Evolutionary conservation across 2,113 vertebrate species (phyloP).

Genomic region (Gadus macrocephalus): DNA sequence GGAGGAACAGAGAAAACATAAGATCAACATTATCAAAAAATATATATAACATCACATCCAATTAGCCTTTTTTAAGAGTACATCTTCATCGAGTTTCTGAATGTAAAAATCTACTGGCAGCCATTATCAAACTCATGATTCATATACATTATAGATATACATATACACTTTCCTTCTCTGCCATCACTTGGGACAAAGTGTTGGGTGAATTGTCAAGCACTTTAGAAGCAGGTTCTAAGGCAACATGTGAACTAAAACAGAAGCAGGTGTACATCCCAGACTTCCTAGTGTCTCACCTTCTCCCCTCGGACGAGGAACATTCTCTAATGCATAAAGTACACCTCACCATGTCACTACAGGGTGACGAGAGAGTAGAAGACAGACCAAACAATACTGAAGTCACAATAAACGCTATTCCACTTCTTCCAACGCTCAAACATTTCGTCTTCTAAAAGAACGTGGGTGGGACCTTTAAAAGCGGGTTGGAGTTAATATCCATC

Average conservation of each 20-base stretch:
- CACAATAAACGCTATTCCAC: constrained; percentile 23
- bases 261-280: constrained; percentile 13
- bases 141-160: too few species aligned
- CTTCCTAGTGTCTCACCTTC: not conserved
- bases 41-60: constrained; percentile 11
- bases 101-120: not conserved
- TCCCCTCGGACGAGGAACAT: not conserved
- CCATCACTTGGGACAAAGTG: too few species aligned
- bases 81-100: constrained; percentile 3
- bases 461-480: constrained; percentile 12
- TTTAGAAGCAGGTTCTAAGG: constrained; percentile 73
- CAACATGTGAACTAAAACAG: constrained; percentile 74
- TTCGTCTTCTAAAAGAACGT: constrained; percentile 7
- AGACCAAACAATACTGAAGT: constrained; percentile 58
- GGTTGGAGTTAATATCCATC: not conserved
- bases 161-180: too few species aligned
- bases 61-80: constrained; percentile 19
- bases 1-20: constrained; percentile 1
- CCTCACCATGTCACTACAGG: constrained; percentile 46
- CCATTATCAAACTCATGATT: constrained; percentile 2
- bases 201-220: constrained; percentile 36
- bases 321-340: constrained; percentile 40
- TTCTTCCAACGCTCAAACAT: constrained; percentile 20
- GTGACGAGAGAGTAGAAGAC: constrained; percentile 42
- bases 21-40: not conserved